Evolutionary conservation across 2,888 invertebrate genomes (phyloP).

Genomic region (Andrena chrysosceles): DNA sequence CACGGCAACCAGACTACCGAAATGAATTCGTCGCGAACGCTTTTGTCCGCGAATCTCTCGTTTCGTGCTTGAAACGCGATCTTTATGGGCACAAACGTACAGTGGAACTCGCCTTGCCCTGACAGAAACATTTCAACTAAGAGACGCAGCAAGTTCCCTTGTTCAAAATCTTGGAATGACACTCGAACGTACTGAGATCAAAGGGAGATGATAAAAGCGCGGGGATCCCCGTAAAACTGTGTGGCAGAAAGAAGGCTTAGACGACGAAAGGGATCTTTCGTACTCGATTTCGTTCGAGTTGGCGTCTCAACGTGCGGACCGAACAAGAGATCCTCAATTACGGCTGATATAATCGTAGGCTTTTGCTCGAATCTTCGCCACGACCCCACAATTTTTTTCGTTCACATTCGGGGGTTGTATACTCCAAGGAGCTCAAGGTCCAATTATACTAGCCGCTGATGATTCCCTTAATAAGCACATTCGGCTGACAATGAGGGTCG

Average conservation of each 20-base stretch:
- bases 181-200: slow-evolving; percentile 31
- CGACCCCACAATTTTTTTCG: neutral
- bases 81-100: neutral
- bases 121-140: neutral
- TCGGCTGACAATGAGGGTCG: too few species aligned
- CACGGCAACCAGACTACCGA: neutral
- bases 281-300: slow-evolving; percentile 45
- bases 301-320: slow-evolving; percentile 16
- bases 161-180: slow-evolving; percentile 6
- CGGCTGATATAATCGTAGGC: slow-evolving; percentile 29
- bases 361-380: slow-evolving; percentile 20
- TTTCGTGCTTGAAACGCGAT: neutral
- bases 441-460: too few species aligned
- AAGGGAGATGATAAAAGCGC: slow-evolving; percentile 36
- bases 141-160: neutral
- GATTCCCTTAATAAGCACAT: too few species aligned
- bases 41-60: neutral
- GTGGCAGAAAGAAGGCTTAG: neutral
- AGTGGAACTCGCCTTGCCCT: neutral
- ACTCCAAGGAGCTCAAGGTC: too few species aligned
- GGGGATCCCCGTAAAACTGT: slow-evolving; percentile 20
- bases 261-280: slow-evolving; percentile 24
- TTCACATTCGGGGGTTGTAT: too few species aligned
- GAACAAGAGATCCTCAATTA: slow-evolving; percentile 44
- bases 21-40: neutral